These are phyloP conservation scores for Myotis planiceps DNA, from an alignment of 2,797 vertebrate genomes.

Conservation along the genomic window DNA sequence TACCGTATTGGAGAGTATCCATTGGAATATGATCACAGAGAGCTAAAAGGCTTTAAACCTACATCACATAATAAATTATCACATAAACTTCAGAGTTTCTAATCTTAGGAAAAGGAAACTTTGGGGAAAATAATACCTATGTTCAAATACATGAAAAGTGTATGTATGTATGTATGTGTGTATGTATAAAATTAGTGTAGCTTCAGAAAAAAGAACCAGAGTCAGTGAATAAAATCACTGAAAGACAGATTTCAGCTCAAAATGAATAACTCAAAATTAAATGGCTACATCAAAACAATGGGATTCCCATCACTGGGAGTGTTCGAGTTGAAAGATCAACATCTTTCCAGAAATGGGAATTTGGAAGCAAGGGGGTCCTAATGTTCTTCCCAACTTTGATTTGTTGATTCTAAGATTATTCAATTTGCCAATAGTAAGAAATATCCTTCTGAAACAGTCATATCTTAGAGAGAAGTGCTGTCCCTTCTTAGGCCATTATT, in stretches of 20 bases:
- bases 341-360: neutral
- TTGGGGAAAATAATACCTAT: neutral
- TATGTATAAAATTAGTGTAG: neutral
- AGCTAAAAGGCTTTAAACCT: neutral
- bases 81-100: constrained; percentile 21
- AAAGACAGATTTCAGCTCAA: neutral
- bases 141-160: neutral
- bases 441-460: neutral
- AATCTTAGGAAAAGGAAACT: constrained; percentile 42
- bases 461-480: neutral
- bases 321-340: neutral
- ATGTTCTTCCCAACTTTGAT: neutral
- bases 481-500: constrained; percentile 14
- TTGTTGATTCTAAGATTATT: neutral
- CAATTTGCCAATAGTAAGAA: neutral
- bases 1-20: neutral
- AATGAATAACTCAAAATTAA: neutral
- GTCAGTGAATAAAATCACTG: neutral
- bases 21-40: neutral
- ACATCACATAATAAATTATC: neutral
- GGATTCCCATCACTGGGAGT: neutral
- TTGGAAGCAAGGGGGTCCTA: neutral
- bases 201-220: neutral
- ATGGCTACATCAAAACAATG: neutral
- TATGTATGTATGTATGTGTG: neutral